A percentile compares a stretch with the other conserved stretches of the same genome.
Evolutionary conservation across 2,797 vertebrate genomes (phyloP).

Genomic region (Pipistrellus pipistrellus): DNA sequence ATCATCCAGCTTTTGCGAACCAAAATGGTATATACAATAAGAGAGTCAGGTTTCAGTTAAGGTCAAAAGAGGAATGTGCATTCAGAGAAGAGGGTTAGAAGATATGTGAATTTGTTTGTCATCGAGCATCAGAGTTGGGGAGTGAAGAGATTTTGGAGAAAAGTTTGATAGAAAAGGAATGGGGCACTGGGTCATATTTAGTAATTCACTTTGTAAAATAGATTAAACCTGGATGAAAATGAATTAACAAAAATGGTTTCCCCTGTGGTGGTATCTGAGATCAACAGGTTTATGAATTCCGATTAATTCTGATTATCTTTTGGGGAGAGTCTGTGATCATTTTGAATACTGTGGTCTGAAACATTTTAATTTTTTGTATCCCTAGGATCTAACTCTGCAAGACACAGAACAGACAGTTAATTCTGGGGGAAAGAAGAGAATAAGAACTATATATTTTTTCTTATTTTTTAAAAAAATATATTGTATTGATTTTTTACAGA

Average conservation of each 20-base stretch:
- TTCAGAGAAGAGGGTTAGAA: neutral
- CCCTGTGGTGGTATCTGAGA: neutral
- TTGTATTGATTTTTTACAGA: no score
- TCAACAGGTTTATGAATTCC: neutral
- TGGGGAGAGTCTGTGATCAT: neutral
- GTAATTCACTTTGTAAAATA: neutral
- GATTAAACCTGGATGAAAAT: conserved; percentile 4
- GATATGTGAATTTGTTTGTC: neutral
- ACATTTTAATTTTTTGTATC: conserved; percentile 22
- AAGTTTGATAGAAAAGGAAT: neutral
- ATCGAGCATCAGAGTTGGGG: neutral
- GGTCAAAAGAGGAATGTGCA: neutral
- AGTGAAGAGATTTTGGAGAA: neutral
- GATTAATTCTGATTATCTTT: neutral
- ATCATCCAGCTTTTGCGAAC: neutral
- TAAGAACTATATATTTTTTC: neutral
- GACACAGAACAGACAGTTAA: neutral
- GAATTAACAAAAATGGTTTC: conserved; percentile 11
- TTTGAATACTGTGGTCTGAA: conserved; percentile 21
- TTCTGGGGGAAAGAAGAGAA: neutral
- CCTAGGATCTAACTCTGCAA: neutral
- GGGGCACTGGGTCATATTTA: neutral
- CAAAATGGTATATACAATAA: neutral
- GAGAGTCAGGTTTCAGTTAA: neutral
- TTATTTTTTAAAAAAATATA: no score